These are phyloP conservation scores for Ciconia nigra DNA, from an alignment of 2,797 vertebrate species.

Conservation along the genomic window DNA sequence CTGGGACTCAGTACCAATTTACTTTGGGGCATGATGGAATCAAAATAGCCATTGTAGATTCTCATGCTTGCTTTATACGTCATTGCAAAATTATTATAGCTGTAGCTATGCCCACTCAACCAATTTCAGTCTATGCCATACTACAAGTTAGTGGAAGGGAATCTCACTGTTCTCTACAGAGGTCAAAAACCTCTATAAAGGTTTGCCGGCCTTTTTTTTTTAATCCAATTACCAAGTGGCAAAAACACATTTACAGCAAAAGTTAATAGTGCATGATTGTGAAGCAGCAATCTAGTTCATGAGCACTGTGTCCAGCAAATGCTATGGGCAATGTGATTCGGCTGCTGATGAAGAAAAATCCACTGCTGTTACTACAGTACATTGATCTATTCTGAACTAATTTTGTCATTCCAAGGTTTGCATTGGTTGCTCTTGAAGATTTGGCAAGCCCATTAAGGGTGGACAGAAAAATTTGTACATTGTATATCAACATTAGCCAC, in stretches of 20 bases:
- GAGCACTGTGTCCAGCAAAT: slow-evolving; percentile 11
- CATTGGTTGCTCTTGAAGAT: neutral
- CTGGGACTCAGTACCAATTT: neutral
- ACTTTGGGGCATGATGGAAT: neutral
- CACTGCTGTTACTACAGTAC: neutral
- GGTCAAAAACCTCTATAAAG: neutral
- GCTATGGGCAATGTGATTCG: neutral
- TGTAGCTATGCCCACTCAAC: neutral
- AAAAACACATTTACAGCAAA: slow-evolving; percentile 11
- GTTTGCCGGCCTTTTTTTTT: neutral
- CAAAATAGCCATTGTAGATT: neutral
- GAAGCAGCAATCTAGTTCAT: neutral
- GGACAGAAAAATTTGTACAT: neutral
- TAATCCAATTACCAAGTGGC: neutral
- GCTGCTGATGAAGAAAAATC: slow-evolving; percentile 49
- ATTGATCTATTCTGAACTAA: neutral
- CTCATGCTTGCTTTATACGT: neutral
- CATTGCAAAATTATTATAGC: neutral
- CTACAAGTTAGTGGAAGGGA: neutral
- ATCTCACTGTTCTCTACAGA: neutral
- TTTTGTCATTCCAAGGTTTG: neutral
- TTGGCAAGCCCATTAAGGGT: neutral
- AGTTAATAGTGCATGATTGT: slow-evolving; percentile 39
- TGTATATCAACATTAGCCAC: neutral
- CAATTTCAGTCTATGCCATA: neutral